Conservation (phyloP, 2,888 invertebrate genomes). For the Aspidiotus destructor region DNA sequence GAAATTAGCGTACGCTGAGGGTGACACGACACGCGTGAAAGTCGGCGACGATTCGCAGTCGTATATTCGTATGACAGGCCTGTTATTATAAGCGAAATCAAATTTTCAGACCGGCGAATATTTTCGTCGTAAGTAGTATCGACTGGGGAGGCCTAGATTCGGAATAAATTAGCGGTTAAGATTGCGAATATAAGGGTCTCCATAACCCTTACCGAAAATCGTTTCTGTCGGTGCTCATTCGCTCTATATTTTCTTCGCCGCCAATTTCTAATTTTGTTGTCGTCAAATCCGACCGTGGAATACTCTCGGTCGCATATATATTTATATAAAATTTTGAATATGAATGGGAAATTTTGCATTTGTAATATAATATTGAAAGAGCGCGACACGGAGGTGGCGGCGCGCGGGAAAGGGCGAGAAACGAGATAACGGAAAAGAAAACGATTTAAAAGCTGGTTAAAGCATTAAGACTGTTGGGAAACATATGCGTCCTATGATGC, state of each 20-base stretch:
- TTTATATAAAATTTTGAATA: constrained; percentile 33
- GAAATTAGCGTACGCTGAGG: constrained; percentile 3
- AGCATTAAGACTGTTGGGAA: constrained; percentile 25
- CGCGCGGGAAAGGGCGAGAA: not conserved
- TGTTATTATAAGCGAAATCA: constrained; percentile 32
- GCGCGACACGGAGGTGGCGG: not conserved
- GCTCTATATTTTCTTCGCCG: constrained; percentile 4
- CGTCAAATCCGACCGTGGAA: constrained; percentile 21
- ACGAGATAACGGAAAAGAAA: constrained; percentile 14
- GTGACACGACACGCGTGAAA: not conserved
- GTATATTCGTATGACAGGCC: constrained; percentile 29
- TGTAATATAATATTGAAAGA: constrained; percentile 21
- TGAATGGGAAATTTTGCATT: constrained; percentile 33
- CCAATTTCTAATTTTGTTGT: constrained; percentile 27
- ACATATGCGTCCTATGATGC: constrained; percentile 30
- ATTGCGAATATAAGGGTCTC: constrained; percentile 31
- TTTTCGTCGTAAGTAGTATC: constrained; percentile 31
- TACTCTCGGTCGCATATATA: constrained; percentile 16
- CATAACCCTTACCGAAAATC: constrained; percentile 26
- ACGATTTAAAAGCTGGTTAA: constrained; percentile 10
- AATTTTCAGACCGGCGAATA: constrained; percentile 30
- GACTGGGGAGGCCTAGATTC: constrained; percentile 27
- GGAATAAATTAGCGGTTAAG: constrained; percentile 33
- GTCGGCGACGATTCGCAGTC: constrained; percentile 7
- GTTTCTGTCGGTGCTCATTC: constrained; percentile 18